Evolutionary conservation across 2,113 vertebrate species (phyloP), one percentile per base, ranked within the genome.

Genomic region (Nicator chloris): DNA sequence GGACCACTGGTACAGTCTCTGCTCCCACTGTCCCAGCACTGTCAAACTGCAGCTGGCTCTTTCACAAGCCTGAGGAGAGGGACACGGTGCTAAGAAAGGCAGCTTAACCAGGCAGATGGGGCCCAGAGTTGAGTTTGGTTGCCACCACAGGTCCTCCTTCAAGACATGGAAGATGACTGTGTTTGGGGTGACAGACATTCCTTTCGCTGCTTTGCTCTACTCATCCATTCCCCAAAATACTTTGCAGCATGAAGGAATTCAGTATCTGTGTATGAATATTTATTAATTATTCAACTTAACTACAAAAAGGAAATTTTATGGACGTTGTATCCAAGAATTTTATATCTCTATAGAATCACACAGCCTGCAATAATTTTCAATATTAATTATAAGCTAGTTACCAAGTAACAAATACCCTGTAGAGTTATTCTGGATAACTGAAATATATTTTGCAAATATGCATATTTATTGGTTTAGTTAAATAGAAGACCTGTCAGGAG

Each of bases 401-500:
- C 49, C 49, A 40, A 88, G 33, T 71, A 90, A 81, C 20, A 51
- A 86, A 93, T 78, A 73, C 4, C 54, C 64, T 86, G 40, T 57
- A 70, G 4, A 19, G 42, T 84, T 81, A 11, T 54, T 61, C 64
- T 54, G 57, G 61, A 39, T 71, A 93, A 88, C 65, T 88, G 64
- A 82, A 93, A 94, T 78, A 70, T n/a, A 83, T 70, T 59, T 59
- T 81, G 18, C 15, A 68, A 75, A 89, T 91, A 88, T 78, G 54
- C 61, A 37, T 81, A 94, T 86, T 72, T 95, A 87, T 77, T 88
- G 53, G 30, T 89, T 93, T 87, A 79, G 53, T 65, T 89, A 87
- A 95, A 95, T 35, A 85, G 83, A 95, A 93, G 86, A 47, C 60
- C 69, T 94, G 70, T 79, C 93, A 91, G 57, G 75, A 92, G 39